Conservation (phyloP, 2,797 vertebrate species). For the Lepilemur septentrionalis region DNA sequence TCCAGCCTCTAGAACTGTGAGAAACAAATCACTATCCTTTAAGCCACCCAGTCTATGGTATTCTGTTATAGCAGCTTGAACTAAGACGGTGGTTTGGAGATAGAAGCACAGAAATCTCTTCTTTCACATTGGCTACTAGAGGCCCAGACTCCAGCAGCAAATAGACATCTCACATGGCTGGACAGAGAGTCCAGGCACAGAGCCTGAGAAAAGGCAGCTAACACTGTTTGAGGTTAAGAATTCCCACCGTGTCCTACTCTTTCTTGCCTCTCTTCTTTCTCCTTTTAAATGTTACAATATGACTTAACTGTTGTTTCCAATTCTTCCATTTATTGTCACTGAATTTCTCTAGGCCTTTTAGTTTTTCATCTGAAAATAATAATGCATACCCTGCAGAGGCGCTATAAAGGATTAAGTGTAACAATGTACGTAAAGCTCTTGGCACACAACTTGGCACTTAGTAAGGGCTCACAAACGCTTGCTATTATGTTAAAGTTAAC, state of each 20-base stretch:
- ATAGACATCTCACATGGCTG: neutral
- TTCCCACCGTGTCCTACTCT: neutral
- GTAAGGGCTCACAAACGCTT: neutral
- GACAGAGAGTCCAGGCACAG: too few species aligned
- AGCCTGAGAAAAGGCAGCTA: neutral
- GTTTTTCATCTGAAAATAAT: neutral
- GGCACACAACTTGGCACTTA: neutral
- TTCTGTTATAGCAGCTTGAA: neutral
- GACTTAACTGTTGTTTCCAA: neutral
- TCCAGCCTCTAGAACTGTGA: neutral
- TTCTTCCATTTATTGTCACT: neutral
- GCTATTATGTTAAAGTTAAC: neutral
- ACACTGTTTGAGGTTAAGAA: neutral
- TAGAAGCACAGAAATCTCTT: neutral
- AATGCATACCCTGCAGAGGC: neutral
- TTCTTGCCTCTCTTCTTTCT: neutral
- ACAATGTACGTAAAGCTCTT: neutral
- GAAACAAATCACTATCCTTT: neutral
- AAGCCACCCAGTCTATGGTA: neutral
- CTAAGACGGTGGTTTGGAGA: neutral
- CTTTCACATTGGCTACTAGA: neutral
- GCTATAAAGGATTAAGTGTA: neutral
- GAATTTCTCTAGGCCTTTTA: neutral
- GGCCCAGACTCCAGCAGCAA: neutral
- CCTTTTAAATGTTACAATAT: neutral